Conservation (phyloP, 2,797 vertebrate species). For the Chelon auratus region DNA sequence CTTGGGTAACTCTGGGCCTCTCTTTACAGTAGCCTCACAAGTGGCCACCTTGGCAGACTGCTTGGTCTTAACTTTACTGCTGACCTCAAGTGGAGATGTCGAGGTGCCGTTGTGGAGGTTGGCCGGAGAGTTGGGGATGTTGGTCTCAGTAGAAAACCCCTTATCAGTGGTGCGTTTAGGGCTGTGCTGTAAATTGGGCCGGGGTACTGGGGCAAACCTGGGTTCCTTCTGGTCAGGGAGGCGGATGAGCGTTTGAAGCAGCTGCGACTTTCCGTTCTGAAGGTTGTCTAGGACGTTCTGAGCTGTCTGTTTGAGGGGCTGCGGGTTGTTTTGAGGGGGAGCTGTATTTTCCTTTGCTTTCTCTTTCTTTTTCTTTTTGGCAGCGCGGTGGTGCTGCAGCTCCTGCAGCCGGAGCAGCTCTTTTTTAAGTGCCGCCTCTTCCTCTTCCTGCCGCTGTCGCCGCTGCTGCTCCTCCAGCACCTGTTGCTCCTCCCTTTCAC, state of each 20-base stretch:
- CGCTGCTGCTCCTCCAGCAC: constrained; percentile 86
- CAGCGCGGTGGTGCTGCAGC: constrained; percentile 89
- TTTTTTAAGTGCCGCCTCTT: constrained; percentile 89
- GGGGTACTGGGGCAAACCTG: constrained; percentile 52
- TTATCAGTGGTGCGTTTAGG: constrained; percentile 84
- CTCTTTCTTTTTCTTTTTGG: constrained; percentile 97
- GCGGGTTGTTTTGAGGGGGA: constrained; percentile 83
- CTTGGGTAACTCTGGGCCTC: constrained; percentile 79
- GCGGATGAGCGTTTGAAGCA: constrained; percentile 74
- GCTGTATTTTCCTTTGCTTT: constrained; percentile 83
- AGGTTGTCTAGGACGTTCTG: constrained; percentile 85
- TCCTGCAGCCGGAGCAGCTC: constrained; percentile 93
- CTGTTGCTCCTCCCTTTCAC: constrained; percentile 89
- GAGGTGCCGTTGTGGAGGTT: constrained; percentile 81
- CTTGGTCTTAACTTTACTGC: constrained; percentile 85
- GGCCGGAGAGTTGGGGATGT: constrained; percentile 77
- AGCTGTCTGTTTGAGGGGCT: constrained; percentile 85
- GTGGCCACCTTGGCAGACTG: constrained; percentile 68
- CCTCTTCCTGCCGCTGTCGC: constrained; percentile 86
- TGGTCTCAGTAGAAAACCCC: constrained; percentile 82
- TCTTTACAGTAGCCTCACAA: constrained; percentile 76
- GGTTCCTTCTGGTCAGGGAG: constrained; percentile 78
- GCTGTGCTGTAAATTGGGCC: constrained; percentile 75
- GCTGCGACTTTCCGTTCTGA: constrained; percentile 82
- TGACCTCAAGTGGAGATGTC: constrained; percentile 83